Base-by-base conservation (phyloP, 2,888 invertebrate genomes). In the Nomada lathburiana region DNA sequence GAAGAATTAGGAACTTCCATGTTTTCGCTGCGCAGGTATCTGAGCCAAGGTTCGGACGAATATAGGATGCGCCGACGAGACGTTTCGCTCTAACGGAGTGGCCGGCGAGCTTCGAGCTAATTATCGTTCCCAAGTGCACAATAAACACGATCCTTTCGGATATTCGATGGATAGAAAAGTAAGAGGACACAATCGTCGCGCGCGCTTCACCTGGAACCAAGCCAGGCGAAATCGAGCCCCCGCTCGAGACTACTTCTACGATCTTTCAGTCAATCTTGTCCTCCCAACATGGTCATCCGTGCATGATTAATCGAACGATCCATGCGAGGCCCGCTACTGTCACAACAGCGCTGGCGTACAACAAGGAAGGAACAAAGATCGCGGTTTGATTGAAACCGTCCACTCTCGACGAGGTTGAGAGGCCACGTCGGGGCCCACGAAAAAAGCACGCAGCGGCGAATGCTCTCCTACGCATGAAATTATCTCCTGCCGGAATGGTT, bases 301-400 rank as follows among this genome's bases (percentile, higher is more conserved):
- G 77, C 53, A 67, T 77, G 80, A 80, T 80, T 71, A 80, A 80
- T 65, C 70, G 64, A 71, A 55, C 47, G 55, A 29, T 2, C 79
- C 71, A 29, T 62, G 65, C 65, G 69, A 5, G 69, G 68, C 20
- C 20, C 23, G n/a, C 29, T 9, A 50, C 55, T 52, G 16, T 44
- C 60, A 42, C 50, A 42, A 13, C 16, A 3, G 11, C n/a, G 26
- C 1, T 1, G 23, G 68, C 0, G 69, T 63, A 76, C 76, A 76
- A 80, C 73, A 53, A 77, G 55, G 29, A 36, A 16, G 70, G 52
- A 62, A 77, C 79, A 80, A 80, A 80, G 77, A 64, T 36, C 16
- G 9, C 0, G 20, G 44, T 20, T 47, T n/a, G 44, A 67, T 53
- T 20, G 67, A n/a, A 23, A 20, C 11, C 62, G 62, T 18, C 42